Conservation (phyloP, 2,797 vertebrate genomes). For the Sebastiscus albofasciatus region DNA sequence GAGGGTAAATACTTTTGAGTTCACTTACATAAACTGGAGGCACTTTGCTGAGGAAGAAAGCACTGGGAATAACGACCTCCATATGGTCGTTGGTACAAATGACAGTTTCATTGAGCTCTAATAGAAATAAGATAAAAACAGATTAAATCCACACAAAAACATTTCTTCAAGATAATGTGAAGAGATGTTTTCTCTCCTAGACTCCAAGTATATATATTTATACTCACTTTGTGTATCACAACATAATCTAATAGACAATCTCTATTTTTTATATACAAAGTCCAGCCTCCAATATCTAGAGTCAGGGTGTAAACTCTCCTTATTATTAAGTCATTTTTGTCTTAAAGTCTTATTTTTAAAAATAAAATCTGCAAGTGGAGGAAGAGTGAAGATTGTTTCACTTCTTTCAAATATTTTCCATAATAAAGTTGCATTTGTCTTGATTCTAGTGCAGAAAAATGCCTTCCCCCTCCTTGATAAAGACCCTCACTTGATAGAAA, state of each 20-base stretch:
- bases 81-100: constrained; percentile 85
- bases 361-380: neutral
- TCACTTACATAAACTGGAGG: constrained; percentile 82
- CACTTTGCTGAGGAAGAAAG: constrained; percentile 82
- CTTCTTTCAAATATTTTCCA: neutral
- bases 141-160: neutral
- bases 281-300: neutral
- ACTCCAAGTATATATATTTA: neutral
- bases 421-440: neutral
- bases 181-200: neutral
- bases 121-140: constrained; percentile 3
- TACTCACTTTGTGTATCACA: neutral
- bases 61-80: constrained; percentile 81
- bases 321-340: constrained; percentile 18
- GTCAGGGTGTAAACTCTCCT: constrained; percentile 34
- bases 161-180: neutral
- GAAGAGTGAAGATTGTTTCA: neutral
- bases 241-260: neutral
- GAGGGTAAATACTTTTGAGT: neutral
- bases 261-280: neutral
- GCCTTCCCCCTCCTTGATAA: neutral
- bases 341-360: neutral
- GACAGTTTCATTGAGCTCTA: constrained; percentile 86
- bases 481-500: neutral
- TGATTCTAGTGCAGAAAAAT: too few species aligned